phyloP scores from a whole-genome alignment of 2,113 vertebrate genomes.

The Numenius arquata region DNA sequence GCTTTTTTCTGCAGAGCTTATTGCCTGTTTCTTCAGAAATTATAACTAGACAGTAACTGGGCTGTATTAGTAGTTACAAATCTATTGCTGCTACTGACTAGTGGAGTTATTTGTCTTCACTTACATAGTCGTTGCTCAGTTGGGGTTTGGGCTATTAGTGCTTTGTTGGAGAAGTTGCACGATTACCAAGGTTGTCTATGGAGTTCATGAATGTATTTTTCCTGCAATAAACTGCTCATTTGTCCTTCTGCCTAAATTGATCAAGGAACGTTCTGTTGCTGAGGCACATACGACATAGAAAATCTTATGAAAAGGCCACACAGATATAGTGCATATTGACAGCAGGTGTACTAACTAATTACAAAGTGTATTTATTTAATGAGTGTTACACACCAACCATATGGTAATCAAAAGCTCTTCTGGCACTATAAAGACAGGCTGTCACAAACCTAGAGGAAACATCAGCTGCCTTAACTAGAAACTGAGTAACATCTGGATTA shows the following conservation, averaged over 20 bases:
- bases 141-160: neutral
- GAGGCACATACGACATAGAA: neutral
- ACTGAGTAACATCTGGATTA: constrained; percentile 27
- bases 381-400: neutral
- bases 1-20: neutral
- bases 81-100: neutral
- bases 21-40: neutral
- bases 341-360: neutral
- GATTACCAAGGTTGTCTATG: neutral
- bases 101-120: neutral
- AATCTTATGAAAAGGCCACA: neutral
- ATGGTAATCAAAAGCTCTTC: neutral
- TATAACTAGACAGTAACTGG: neutral
- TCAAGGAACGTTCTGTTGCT: neutral
- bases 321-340: neutral
- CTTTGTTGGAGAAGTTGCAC: neutral
- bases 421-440: neutral
- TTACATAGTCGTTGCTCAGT: rapidly evolving
- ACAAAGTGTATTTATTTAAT: neutral
- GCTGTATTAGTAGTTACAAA: neutral
- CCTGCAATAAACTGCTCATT: neutral
- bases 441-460: neutral
- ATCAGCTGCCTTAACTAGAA: neutral
- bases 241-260: neutral
- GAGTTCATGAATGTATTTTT: neutral